Evolutionary conservation across 1,140 invertebrate species (phyloP).

Genomic region (Notospermus geniculatus): DNA sequence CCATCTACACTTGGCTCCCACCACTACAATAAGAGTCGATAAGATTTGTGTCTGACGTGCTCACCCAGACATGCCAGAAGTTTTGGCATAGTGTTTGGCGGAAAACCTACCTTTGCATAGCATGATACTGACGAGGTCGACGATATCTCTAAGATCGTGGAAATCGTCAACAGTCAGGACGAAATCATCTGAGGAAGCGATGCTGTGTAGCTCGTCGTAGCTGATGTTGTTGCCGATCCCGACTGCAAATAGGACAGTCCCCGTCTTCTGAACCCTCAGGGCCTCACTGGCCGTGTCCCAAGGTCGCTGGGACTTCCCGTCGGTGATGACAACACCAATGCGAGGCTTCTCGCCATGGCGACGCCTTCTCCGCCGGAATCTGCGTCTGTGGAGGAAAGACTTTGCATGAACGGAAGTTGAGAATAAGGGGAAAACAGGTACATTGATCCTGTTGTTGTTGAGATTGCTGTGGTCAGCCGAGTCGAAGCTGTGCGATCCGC

Average conservation of each 20-base stretch:
- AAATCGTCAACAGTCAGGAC: conserved; percentile 27
- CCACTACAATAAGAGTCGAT: too few relatives aligned
- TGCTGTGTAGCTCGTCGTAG: conserved; percentile 22
- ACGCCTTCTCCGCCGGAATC: neutral
- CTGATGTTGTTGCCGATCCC: conserved; percentile 30
- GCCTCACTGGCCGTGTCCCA: conserved; percentile 27
- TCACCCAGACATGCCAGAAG: too few relatives aligned
- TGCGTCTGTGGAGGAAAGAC: too few relatives aligned
- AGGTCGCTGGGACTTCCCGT: conserved; percentile 32
- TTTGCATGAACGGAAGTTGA: too few relatives aligned
- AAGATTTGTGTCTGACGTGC: too few relatives aligned
- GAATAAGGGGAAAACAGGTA: too few relatives aligned
- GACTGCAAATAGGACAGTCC: conserved; percentile 34
- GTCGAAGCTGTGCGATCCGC: too few relatives aligned
- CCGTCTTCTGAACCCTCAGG: conserved; percentile 17
- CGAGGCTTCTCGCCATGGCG: neutral
- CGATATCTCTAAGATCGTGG: conserved; percentile 11
- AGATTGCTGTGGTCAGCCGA: too few relatives aligned
- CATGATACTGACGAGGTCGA: neutral
- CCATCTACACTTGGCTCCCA: too few relatives aligned
- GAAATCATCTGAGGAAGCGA: conserved; percentile 23
- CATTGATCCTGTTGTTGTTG: too few relatives aligned
- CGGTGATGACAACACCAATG: conserved; percentile 33
- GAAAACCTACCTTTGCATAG: too few relatives aligned
- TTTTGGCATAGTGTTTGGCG: too few relatives aligned